A percentile compares a stretch with the other conserved stretches of the same genome.
Conservation (phyloP, 2,113 vertebrate species). For the Thymallus thymallus region DNA sequence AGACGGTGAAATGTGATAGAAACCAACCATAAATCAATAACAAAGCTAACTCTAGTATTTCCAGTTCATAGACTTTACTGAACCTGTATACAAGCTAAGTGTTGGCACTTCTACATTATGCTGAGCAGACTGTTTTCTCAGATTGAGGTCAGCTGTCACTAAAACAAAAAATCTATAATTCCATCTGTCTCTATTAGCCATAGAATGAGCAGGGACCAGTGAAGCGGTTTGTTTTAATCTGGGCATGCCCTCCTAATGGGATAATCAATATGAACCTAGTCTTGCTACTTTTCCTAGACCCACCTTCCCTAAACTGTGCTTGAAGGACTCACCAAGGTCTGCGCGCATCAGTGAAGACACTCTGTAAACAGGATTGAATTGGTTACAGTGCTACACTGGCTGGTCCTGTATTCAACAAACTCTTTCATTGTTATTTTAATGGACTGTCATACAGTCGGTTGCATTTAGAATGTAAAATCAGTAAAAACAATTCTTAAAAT, state of each 20-base stretch:
- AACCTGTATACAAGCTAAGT: neutral
- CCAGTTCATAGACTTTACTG: neutral
- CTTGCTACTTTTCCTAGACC: neutral
- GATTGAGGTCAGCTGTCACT: conserved; percentile 16
- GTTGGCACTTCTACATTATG: neutral
- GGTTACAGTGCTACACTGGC: neutral
- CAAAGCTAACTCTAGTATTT: neutral
- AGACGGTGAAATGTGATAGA: neutral
- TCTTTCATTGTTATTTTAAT: neutral
- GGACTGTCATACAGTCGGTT: neutral
- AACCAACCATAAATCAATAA: neutral
- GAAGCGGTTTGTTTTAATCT: conserved; percentile 9
- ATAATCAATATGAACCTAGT: conserved; percentile 15
- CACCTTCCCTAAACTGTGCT: neutral
- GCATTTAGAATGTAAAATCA: neutral
- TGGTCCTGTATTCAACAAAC: neutral
- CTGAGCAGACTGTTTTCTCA: neutral
- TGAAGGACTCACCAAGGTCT: neutral
- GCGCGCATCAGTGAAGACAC: too few relatives aligned
- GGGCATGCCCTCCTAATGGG: conserved; percentile 2
- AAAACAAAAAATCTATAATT: conserved; percentile 13
- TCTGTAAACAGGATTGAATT: neutral
- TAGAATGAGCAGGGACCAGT: neutral
- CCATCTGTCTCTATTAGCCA: conserved; percentile 8
- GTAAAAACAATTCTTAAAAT: neutral